A percentile compares a stretch with the other conserved stretches of the same genome.
These are phyloP conservation scores for Gnathonemus longibarbis DNA, from an alignment of 2,113 vertebrate species.

Conservation along the genomic window DNA sequence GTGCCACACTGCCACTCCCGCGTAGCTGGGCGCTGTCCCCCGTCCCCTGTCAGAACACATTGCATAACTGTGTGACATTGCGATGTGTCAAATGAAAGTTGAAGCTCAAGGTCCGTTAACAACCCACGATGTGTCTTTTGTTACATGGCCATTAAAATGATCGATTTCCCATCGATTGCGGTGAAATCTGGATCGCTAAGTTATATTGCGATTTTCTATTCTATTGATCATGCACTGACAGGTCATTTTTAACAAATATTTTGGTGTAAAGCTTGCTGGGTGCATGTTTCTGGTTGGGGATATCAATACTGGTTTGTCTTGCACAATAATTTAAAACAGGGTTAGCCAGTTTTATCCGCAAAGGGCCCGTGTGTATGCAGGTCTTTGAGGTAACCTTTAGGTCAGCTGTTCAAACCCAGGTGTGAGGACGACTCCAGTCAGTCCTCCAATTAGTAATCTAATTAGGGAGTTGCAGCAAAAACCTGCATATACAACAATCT, in stretches of 20 bases:
- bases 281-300: neutral
- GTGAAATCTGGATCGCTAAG: neutral
- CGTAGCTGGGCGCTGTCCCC: conserved; percentile 20
- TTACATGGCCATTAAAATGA: neutral
- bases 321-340: neutral
- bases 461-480: too few relatives aligned
- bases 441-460: too few relatives aligned
- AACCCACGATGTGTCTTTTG: neutral
- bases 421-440: too few relatives aligned
- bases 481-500: too few relatives aligned
- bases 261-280: neutral
- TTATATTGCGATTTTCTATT: neutral
- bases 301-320: neutral
- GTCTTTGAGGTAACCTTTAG: too few relatives aligned
- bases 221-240: neutral
- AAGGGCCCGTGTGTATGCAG: too few relatives aligned
- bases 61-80: conserved; percentile 25
- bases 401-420: too few relatives aligned
- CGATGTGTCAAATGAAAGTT: conserved; percentile 20
- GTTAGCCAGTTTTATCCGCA: too few relatives aligned
- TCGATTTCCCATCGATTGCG: neutral
- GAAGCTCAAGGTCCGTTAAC: conserved; percentile 14
- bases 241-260: neutral
- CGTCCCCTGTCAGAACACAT: conserved; percentile 3
- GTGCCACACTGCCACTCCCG: conserved; percentile 39